Evolutionary conservation across 1,140 invertebrate genomes (phyloP), one percentile per base, ranked within the genome.

Genomic region (Leptoteleia sp.): DNA sequence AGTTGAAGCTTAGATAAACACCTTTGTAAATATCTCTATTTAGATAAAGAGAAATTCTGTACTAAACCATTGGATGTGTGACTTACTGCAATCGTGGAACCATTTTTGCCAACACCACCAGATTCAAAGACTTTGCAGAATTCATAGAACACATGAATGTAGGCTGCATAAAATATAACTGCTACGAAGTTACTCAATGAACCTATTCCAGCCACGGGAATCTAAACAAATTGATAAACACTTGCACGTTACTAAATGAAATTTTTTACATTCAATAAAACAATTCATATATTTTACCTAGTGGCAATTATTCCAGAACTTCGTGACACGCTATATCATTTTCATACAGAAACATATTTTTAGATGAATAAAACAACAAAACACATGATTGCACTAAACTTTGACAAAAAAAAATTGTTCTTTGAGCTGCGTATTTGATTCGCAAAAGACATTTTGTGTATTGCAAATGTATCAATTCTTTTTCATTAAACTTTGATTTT

Each of bases 71-170:
- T 65, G 3, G 42, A 54, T 42, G 68, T 42, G 25, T 45, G 80
- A 89, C 94, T 95, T 94, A 96, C 96, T 86, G 96, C 96, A 83
- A 97, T 94, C 37, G 96, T 96, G 35, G 96, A 97, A 88, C 96
- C 96, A 90, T 98, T 98, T 91, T 97, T 97, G 75, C 97, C 96
- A 81, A 93, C 92, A 80, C 96, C 96, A 86, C 95, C 95, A 82
- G 91, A 88, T 76, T 88, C 88, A 89, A 92, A 94, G 72, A 92
- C 92, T 88, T 92, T 91, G 86, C 90, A 91, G 91, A 94, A 94
- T 86, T 91, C 89, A 87, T 92, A 82, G 87, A 93, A 90, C 85
- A 93, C 91, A 84, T 92, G 91, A 81, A 92, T 76, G 89, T 92
- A 94, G 84, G 92, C 92, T 81, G 91, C 86, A 85, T 92, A 92